phyloP scores from a whole-genome alignment of 2,113 vertebrate species.

The Scomber japonicus region DNA sequence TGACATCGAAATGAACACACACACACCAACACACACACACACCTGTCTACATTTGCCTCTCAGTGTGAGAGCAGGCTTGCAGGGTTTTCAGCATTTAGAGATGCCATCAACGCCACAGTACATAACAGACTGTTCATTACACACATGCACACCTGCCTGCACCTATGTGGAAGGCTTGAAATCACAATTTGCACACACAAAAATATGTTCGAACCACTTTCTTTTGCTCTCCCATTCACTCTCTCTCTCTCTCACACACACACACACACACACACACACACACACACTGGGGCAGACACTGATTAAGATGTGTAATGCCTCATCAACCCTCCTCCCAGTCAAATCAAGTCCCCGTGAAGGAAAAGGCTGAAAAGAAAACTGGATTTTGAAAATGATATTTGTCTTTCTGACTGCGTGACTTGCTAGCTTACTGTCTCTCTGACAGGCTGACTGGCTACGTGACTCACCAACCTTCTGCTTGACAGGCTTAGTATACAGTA shows the following conservation, averaged over 20 bases:
- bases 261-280: not conserved
- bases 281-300: constrained; percentile 1
- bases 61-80: constrained; percentile 43
- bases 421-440: not conserved
- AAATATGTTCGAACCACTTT: not conserved
- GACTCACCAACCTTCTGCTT: constrained; percentile 4
- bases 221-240: not conserved
- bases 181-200: constrained; percentile 6
- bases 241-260: not conserved
- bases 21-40: constrained; percentile 19
- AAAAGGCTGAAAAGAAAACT: constrained; percentile 31
- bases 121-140: constrained; percentile 49
- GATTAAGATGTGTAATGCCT: constrained; percentile 35
- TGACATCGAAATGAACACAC: not conserved
- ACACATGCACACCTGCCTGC: not conserved
- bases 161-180: not conserved
- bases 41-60: constrained; percentile 44
- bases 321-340: constrained; percentile 34
- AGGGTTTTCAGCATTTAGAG: constrained; percentile 36
- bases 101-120: constrained; percentile 39
- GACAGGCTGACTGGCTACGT: not conserved
- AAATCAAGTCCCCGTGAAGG: constrained; percentile 19
- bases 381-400: constrained; percentile 37
- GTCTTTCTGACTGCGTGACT: not conserved
- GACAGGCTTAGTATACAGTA: not conserved